phyloP scores from a whole-genome alignment of 2,888 invertebrate genomes.

The Sarcophaga caerulescens region DNA sequence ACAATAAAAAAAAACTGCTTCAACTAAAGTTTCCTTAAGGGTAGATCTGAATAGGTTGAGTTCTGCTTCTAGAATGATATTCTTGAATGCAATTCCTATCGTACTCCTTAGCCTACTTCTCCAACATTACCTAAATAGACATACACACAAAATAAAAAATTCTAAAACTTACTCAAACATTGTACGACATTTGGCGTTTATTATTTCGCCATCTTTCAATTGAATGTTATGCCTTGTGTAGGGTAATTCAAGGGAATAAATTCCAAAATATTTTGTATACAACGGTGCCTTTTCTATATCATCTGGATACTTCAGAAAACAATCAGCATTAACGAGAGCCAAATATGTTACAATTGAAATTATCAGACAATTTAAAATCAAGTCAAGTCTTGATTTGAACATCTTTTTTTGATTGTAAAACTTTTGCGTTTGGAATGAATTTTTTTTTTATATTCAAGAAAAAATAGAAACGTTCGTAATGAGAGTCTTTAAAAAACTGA shows the following conservation, averaged over 20 bases:
- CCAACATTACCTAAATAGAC: too few relatives aligned
- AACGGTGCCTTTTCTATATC: conserved; percentile 17
- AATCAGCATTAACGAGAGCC: not conserved
- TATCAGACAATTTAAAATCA: not conserved
- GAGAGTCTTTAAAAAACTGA: conserved; percentile 1
- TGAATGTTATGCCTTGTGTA: not conserved
- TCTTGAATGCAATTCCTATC: too few relatives aligned
- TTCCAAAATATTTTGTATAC: conserved; percentile 28
- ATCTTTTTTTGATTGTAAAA: not conserved
- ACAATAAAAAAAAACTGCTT: too few relatives aligned
- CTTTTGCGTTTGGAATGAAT: not conserved
- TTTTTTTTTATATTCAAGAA: not conserved
- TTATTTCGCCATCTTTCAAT: not conserved
- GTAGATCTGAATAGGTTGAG: too few relatives aligned
- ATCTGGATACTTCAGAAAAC: conserved; percentile 1
- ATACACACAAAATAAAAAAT: not conserved
- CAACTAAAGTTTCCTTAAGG: too few relatives aligned
- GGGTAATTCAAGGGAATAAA: conserved; percentile 23
- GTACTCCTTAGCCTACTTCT: too few relatives aligned
- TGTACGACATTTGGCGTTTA: conserved; percentile 19
- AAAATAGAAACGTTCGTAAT: not conserved
- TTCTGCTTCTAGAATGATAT: too few relatives aligned
- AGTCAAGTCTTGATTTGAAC: not conserved
- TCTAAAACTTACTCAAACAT: conserved; percentile 24
- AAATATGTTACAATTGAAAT: not conserved